phyloP scores from a whole-genome alignment of 2,797 vertebrate genomes.

The Ataeniobius toweri region DNA sequence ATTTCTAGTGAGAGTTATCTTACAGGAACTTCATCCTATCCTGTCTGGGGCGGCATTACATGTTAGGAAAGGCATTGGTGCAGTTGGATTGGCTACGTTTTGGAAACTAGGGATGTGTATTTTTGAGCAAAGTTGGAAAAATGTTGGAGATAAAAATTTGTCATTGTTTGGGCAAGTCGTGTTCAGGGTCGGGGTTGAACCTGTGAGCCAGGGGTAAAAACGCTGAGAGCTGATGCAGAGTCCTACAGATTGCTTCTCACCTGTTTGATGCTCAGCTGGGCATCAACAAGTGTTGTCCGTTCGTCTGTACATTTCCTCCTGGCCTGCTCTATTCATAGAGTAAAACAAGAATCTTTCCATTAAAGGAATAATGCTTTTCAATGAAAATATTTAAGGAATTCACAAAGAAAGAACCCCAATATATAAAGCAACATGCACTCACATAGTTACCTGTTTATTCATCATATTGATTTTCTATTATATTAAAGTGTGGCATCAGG shows the following conservation, averaged over 20 bases:
- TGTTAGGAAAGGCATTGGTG: slow-evolving; percentile 61
- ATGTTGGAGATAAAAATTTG: slow-evolving; percentile 86
- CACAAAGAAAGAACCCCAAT: slow-evolving; percentile 44
- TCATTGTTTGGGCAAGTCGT: slow-evolving; percentile 82
- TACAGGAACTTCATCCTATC: slow-evolving; percentile 49
- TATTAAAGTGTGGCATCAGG: slow-evolving; percentile 74
- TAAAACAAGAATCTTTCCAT: slow-evolving; percentile 65
- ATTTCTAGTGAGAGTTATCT: neutral
- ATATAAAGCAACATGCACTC: slow-evolving; percentile 35
- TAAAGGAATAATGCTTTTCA: neutral
- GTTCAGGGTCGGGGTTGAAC: slow-evolving; percentile 89
- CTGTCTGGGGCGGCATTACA: slow-evolving; percentile 72
- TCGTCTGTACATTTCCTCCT: slow-evolving; percentile 53
- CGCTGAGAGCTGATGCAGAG: slow-evolving; percentile 80
- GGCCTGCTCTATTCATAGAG: slow-evolving; percentile 63
- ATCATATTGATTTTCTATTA: slow-evolving; percentile 63
- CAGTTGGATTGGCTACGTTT: slow-evolving; percentile 48
- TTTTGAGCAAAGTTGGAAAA: slow-evolving; percentile 81
- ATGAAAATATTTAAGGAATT: slow-evolving; percentile 43
- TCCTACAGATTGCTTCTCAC: slow-evolving; percentile 79
- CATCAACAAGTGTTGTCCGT: slow-evolving; percentile 58
- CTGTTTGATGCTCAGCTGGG: slow-evolving; percentile 81
- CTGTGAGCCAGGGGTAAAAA: slow-evolving; percentile 83
- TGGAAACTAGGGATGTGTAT: slow-evolving; percentile 33
- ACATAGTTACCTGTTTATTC: slow-evolving; percentile 38